Evolutionary conservation across 2,113 vertebrate species (phyloP), one percentile per base, ranked within the genome.

Genomic region (Clarias magur): DNA sequence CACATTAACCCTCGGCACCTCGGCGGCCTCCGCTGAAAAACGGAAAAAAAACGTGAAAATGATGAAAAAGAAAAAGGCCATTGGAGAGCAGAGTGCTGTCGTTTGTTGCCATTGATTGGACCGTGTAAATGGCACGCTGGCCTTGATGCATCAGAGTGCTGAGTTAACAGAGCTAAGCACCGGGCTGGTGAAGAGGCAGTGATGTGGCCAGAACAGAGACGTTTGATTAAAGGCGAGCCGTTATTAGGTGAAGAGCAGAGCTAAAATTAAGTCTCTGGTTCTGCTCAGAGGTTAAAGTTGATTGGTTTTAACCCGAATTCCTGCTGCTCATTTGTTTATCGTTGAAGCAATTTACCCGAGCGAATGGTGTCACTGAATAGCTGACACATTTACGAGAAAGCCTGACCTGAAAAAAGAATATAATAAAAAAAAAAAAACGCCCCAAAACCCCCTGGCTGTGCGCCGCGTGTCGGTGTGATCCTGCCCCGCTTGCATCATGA

Each of bases 1-100:
- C 92, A 90, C 93, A 93, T 95, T 93, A 95, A 95, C 93, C 94
- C 93, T 83, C 92, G 90, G 84, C 90, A 80, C 88, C 79, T 84
- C 63, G 25, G 60, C 85, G 88, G 94, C 91, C 90, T 93, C 92
- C 92, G 92, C 94, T 93, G 92, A 67, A 38, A 85, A 94, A 93
- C 93, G 92, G 62, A 83, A 34, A 78, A 92, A 93, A 87, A 81
- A 56, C 12, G 88, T 89, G 80, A 86, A 89, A 80, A 86, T 89
- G 90, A 80, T 68, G 89, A 91, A 92, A 88, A 91, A 91, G 88
- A 91, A 93, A 92, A 92, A 90, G 84, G 88, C 80, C 80, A 78
- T 80, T 81, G 81, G 83, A 91, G 82, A 56, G 87, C 80, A 57
- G 48, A 83, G 89, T 86, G 82, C 88, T 65, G 88, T 82, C 88